Evolutionary conservation across 2,113 vertebrate genomes (phyloP), one percentile per base, ranked within the genome.

Genomic region (Phrynosoma platyrhinos): DNA sequence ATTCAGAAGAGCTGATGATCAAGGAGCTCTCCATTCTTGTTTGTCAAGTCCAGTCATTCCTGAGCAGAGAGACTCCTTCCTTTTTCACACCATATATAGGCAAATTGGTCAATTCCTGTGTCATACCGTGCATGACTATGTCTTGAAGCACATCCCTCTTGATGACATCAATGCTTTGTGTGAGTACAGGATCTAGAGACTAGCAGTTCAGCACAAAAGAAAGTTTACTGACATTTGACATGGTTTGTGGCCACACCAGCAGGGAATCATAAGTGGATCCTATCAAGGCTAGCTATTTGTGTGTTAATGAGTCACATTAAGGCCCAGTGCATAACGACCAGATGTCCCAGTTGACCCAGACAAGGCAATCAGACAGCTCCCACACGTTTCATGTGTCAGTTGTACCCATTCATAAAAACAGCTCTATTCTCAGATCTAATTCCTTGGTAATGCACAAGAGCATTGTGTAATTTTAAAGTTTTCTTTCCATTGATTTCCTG

Each of bases 301-400:
- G 95, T 96, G 94, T 94, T 94, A 82, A 83, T 97, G 96, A 97
- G 94, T 97, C 97, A 97, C 95, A 96, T 87, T 91, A 95, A 12
- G 85, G 52, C 96, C 94, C 97, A 95, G 97, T 96, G 96, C 96
- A 93, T 94, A 94, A 96, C 92, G 96, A 95, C 97, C 97, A 97
- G 96, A 97, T 97, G 97, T 97, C 96, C 95, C 95, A 95, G 95
- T 91, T 97, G 96, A 96, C 97, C 96, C 97, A 97, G 96, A 97
- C 94, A 80, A 96, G 94, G 94, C 95, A 93, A 94, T 96, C 95
- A 96, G 95, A 96, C 90, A 40, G 94, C 95, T 96, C 97, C 96
- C 95, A 96, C 92, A 93, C 91, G 74, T 96, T 96, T 96, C 90
- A 87, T 96, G 96, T 97, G 96, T 96, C 96, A 96, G 94, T 86